phyloP scores from a whole-genome alignment of 1,140 invertebrate species.

The Tetranychus cinnabarinus region DNA sequence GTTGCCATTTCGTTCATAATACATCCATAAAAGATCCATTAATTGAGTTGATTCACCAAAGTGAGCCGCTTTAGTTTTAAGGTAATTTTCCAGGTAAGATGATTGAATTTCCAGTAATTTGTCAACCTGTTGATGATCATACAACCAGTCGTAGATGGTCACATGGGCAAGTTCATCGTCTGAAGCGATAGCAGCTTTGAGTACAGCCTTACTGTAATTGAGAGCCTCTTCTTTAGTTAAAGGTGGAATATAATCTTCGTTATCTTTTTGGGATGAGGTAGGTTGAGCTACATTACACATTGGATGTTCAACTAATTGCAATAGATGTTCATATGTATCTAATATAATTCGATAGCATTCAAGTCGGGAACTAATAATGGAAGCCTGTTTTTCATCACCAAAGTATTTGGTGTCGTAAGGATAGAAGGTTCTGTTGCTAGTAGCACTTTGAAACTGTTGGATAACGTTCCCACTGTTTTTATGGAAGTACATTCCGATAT shows the following conservation, averaged over 20 bases:
- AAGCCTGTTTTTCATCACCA: slow-evolving; percentile 2
- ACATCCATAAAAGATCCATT: slow-evolving; percentile 80
- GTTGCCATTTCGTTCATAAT: slow-evolving; percentile 73
- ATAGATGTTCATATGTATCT: slow-evolving; percentile 48
- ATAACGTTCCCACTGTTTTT: slow-evolving; percentile 18
- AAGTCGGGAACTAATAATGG: slow-evolving; percentile 29
- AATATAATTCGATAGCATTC: slow-evolving; percentile 71
- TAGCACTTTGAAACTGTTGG: neutral
- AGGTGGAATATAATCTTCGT: neutral
- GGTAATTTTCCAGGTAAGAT: slow-evolving; percentile 53
- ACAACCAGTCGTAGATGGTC: slow-evolving; percentile 77
- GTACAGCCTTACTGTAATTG: slow-evolving; percentile 20
- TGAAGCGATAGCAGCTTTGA: slow-evolving; percentile 22
- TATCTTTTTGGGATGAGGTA: neutral
- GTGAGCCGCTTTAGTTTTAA: slow-evolving; percentile 31
- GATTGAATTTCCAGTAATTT: slow-evolving; percentile 46
- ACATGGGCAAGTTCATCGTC: slow-evolving; percentile 73
- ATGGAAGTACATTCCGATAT: slow-evolving; percentile 67
- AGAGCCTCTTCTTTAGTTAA: slow-evolving; percentile 12
- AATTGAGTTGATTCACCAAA: slow-evolving; percentile 27
- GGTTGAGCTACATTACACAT: neutral
- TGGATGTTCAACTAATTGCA: slow-evolving; percentile 23
- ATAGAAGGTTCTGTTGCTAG: neutral
- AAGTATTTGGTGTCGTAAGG: neutral
- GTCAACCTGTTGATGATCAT: slow-evolving; percentile 43